Conservation (phyloP, 2,797 vertebrate species). For the Champsocephalus gunnari region DNA sequence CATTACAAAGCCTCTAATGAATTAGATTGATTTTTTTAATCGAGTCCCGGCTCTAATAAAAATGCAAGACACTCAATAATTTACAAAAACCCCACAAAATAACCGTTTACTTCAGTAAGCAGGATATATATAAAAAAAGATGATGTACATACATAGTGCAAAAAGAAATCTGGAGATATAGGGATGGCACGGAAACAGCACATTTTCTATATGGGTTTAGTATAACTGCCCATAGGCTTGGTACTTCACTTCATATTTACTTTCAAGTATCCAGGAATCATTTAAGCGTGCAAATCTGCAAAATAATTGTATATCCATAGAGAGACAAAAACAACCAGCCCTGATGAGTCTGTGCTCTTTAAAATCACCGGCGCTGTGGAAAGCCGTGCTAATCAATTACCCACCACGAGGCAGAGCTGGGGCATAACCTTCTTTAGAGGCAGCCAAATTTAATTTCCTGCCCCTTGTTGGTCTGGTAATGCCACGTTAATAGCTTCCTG, state of each 20-base stretch:
- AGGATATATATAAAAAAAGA: no score
- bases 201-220: not conserved
- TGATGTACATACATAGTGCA: no score
- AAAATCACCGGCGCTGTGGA: constrained; percentile 58
- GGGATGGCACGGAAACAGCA: no score
- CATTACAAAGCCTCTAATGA: no score
- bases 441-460: constrained; percentile 86
- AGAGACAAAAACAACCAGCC: not conserved
- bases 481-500: constrained; percentile 86
- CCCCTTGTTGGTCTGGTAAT: constrained; percentile 83
- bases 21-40: no score
- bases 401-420: constrained; percentile 71
- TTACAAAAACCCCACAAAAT: no score
- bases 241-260: not conserved
- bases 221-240: not conserved
- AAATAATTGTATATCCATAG: not conserved
- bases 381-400: constrained; percentile 80
- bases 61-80: no score
- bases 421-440: constrained; percentile 80
- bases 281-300: not conserved
- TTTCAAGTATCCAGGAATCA: not conserved
- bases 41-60: no score
- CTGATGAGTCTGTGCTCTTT: not conserved
- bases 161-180: not conserved
- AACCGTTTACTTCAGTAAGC: no score